Evolutionary conservation across 1,140 invertebrate species (phyloP), one percentile per base, ranked within the genome.

Genomic region (Plectrocnemia conspersa): DNA sequence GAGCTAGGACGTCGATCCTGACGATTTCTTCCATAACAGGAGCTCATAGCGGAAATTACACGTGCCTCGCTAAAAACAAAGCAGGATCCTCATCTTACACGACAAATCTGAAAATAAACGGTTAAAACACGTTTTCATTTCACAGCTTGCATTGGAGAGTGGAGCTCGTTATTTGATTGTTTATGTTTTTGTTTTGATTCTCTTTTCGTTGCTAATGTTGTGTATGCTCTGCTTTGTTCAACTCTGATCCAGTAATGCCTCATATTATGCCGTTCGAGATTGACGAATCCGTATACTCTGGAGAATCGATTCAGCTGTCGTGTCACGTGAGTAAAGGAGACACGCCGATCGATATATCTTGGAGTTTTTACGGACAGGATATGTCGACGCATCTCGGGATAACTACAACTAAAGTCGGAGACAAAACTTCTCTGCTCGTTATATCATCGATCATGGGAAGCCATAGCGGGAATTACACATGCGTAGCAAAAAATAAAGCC

Each of bases 261-360:
- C 81, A 84, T 72, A 85, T 88, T 65, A 73, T 79, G 62, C 82
- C 84, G 35, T 86, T 88, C 66, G 79, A 73, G 60, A 78, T 82
- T 49, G 75, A 77, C 54, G 77, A 79, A 60, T 78, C 79, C 15
- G 72, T 83, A 9, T 81, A 81, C 63, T 83, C 83, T 64, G 85
- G 84, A 54, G 82, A 87, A 66, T 81, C 84, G 21, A 81, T 84
- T 13, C 78, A 79, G 19, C 68, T 80, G 1, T 75, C 72, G 25
- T 84, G 82, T 64, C 71, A 79, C 15, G 81, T 82, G n/a, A 81
- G 76, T 54, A 81, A 76, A 65, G 85, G 77, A 64, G 83, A 82
- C 71, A 73, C 72, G 27, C 79, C 81, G 25, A 67, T 85, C 40
- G 82, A 81, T 54, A 76, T 82, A 24, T 68, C 70, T 32, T 82